These are phyloP conservation scores for Lineus longissimus DNA, from an alignment of 1,140 invertebrate genomes.

Conservation along the genomic window DNA sequence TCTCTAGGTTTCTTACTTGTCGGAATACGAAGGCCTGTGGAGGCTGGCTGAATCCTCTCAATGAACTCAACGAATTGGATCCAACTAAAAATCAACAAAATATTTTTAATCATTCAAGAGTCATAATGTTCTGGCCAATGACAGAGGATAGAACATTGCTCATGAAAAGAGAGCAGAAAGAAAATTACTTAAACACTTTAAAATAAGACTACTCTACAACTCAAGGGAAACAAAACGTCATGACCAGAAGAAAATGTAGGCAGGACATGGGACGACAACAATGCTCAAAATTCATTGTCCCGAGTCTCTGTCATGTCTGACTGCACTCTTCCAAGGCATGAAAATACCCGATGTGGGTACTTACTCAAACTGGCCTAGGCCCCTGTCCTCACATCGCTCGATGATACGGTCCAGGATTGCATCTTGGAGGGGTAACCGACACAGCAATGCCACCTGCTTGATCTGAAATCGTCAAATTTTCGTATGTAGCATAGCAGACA, in stretches of 20 bases:
- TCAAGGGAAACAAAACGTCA: too few species aligned
- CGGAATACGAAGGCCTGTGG: constrained; percentile 9
- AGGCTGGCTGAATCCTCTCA: not conserved
- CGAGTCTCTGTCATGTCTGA: too few species aligned
- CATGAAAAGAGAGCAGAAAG: too few species aligned
- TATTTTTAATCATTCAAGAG: not conserved
- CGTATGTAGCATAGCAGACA: not conserved
- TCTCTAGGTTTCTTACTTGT: constrained; percentile 8
- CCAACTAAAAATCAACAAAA: not conserved
- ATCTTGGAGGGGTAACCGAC: not conserved
- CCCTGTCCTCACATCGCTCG: not conserved
- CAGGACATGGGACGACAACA: too few species aligned
- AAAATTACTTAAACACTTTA: too few species aligned
- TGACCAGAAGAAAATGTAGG: too few species aligned
- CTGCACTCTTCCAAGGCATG: too few species aligned
- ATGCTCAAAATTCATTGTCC: too few species aligned
- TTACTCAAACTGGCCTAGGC: constrained; percentile 1
- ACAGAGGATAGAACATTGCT: too few species aligned
- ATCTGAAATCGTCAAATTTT: not conserved
- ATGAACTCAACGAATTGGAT: constrained; percentile 8
- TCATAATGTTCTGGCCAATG: too few species aligned
- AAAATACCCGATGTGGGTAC: too few species aligned
- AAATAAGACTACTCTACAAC: too few species aligned
- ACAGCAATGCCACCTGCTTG: not conserved
- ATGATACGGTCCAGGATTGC: constrained; percentile 4